Conservation (phyloP, 2,888 invertebrate species). For the Icerya purchasi region DNA sequence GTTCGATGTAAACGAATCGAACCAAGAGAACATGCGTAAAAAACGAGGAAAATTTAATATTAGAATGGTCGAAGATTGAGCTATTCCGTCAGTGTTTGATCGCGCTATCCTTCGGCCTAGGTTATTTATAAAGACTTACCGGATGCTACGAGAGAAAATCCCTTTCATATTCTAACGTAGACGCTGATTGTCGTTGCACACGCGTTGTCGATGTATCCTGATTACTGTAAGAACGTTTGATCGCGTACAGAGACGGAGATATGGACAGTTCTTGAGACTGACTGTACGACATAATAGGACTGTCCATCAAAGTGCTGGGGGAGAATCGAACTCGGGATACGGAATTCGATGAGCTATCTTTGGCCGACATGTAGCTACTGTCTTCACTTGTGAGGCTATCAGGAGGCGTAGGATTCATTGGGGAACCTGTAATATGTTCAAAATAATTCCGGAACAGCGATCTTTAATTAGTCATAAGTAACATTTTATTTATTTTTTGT, state of each 20-base stretch:
- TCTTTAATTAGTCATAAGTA: neutral
- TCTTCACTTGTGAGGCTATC: slow-evolving; percentile 71
- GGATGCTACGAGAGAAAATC: slow-evolving; percentile 10
- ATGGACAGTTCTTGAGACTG: slow-evolving; percentile 33
- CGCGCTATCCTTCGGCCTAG: too few relatives aligned
- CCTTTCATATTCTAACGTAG: slow-evolving; percentile 8
- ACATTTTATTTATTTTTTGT: neutral
- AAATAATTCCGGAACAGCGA: too few relatives aligned
- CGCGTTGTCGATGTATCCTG: slow-evolving; percentile 22
- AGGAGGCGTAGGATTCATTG: slow-evolving; percentile 65
- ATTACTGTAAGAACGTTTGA: slow-evolving; percentile 26
- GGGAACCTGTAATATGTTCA: slow-evolving; percentile 34
- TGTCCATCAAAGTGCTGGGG: slow-evolving; percentile 38
- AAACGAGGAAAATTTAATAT: too few relatives aligned
- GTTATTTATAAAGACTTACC: too few relatives aligned
- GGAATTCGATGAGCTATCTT: slow-evolving; percentile 49
- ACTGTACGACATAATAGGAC: slow-evolving; percentile 27
- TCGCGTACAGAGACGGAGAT: slow-evolving; percentile 28
- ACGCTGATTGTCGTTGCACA: neutral
- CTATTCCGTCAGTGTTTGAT: too few relatives aligned
- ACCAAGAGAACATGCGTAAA: too few relatives aligned
- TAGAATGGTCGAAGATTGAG: too few relatives aligned
- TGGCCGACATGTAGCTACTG: slow-evolving; percentile 68
- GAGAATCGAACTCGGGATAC: slow-evolving; percentile 54
- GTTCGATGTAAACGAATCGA: too few relatives aligned